A percentile compares a stretch with the other conserved stretches of the same genome.
Conservation (phyloP, 2,113 vertebrate species). For the Pardalotus punctatus region DNA sequence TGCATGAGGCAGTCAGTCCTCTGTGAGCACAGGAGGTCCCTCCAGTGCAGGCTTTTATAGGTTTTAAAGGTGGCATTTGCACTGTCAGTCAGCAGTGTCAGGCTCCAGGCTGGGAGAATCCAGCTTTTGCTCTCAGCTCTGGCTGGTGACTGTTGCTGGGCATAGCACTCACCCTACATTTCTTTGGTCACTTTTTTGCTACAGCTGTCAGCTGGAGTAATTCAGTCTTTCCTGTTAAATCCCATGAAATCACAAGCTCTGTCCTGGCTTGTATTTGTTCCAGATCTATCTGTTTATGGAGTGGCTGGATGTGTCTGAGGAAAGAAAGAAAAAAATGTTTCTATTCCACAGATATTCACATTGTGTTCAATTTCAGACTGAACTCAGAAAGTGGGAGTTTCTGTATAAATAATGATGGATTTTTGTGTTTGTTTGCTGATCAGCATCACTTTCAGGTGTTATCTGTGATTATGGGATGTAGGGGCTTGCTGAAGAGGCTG, state of each 20-base stretch:
- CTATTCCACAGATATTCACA: background rate
- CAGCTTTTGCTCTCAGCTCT: background rate
- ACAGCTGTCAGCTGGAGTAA: background rate
- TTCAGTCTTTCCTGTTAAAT: background rate
- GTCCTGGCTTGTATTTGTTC: background rate
- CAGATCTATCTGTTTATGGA: background rate
- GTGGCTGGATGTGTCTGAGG: background rate
- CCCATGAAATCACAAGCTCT: background rate
- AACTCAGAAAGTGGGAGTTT: background rate
- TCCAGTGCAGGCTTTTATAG: background rate
- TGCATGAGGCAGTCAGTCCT: background rate
- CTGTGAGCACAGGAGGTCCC: background rate
- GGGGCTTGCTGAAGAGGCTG: background rate
- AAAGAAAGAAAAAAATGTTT: background rate
- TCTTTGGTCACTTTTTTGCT: background rate
- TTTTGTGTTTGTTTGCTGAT: background rate
- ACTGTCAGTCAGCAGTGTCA: background rate
- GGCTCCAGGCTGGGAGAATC: background rate
- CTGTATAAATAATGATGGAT: background rate
- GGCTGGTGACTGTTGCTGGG: background rate
- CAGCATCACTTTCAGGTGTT: background rate
- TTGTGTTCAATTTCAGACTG: background rate
- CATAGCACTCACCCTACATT: accelerated
- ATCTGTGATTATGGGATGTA: background rate
- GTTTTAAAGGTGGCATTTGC: background rate